Conservation (phyloP, 1,140 invertebrate species). For the Aphis gossypii region DNA sequence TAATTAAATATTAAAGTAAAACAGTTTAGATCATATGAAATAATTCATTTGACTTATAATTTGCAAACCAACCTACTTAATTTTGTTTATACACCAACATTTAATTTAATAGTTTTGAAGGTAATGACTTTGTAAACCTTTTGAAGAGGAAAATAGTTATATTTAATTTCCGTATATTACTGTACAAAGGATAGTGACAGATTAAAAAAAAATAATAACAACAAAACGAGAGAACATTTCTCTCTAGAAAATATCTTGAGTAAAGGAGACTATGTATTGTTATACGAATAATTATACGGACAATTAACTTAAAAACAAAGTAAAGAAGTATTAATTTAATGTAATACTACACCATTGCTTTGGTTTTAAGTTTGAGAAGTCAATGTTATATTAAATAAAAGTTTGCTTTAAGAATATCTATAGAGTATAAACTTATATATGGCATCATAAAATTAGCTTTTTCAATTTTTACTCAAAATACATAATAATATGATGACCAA, state of each 20-base stretch:
- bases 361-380: not conserved
- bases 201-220: constrained; percentile 9
- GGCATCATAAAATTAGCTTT: not conserved
- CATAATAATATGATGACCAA: not conserved
- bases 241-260: not conserved
- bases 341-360: not conserved
- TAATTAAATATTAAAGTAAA: not conserved
- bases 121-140: not conserved
- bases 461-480: not conserved
- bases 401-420: not conserved
- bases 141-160: not conserved
- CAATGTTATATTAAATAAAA: not conserved
- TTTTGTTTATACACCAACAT: not conserved
- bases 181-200: not conserved
- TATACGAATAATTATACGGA: not conserved
- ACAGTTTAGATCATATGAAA: not conserved
- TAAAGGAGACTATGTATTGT: not conserved
- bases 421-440: not conserved
- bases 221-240: not conserved
- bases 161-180: not conserved
- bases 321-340: constrained; percentile 29
- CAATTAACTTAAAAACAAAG: not conserved
- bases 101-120: not conserved
- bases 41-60: not conserved
- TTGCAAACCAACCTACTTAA: not conserved